phyloP scores from a whole-genome alignment of 2,113 vertebrate genomes.

The Ptilorrhoa leucosticta region DNA sequence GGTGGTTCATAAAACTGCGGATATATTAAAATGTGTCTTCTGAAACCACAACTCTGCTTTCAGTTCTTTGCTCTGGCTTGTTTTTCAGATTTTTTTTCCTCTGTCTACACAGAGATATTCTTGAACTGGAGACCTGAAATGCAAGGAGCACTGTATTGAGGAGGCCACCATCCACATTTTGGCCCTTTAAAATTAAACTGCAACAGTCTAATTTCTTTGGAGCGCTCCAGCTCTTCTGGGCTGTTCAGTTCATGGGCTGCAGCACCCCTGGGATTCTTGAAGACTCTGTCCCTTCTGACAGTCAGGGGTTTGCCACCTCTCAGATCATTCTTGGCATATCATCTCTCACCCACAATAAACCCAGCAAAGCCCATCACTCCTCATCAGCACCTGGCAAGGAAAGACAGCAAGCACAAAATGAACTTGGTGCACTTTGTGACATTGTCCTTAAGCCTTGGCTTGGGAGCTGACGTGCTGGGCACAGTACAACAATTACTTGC shows the following conservation, averaged over 20 bases:
- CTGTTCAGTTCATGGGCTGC: not conserved
- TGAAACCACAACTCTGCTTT: not conserved
- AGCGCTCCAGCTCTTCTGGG: not conserved
- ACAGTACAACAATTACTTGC: not conserved
- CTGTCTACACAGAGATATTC: not conserved
- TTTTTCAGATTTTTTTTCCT: not conserved
- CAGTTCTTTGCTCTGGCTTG: not conserved
- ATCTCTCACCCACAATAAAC: not conserved
- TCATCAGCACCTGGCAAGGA: not conserved
- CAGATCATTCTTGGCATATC: not conserved
- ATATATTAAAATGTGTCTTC: not conserved
- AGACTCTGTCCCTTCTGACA: not conserved
- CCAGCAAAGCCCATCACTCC: not conserved
- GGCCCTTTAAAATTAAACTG: not conserved
- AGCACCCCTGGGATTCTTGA: not conserved
- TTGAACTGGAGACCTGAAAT: not conserved
- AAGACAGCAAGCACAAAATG: not conserved
- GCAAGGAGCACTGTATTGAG: not conserved
- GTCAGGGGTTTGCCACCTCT: not conserved
- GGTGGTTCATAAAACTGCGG: not conserved
- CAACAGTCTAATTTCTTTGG: not conserved
- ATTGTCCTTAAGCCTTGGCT: not conserved
- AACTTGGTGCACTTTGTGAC: not conserved
- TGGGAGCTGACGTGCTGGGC: not conserved
- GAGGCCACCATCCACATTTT: accelerated